Percentiles rank a stretch among this genome's conserved stretches.
Evolutionary conservation across 2,888 invertebrate species (phyloP).

Genomic region (Drosophila borealis): DNA sequence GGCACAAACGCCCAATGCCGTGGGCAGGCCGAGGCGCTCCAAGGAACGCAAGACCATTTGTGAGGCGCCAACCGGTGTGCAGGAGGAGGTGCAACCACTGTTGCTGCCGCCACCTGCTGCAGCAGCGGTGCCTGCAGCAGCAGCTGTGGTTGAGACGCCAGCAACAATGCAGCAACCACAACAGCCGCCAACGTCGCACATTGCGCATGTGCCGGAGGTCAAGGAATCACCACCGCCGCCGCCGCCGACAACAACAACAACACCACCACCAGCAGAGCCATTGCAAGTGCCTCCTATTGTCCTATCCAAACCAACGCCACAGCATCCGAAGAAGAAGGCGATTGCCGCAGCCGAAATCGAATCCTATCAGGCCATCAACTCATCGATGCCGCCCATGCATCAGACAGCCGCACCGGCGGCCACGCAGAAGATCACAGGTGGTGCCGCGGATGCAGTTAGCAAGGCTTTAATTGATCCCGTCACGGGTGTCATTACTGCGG

Average conservation of each 20-base stretch:
- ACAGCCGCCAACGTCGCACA: background rate
- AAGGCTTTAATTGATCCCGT: slow-evolving; percentile 90
- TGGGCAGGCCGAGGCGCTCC: slow-evolving; percentile 87
- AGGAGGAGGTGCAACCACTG: slow-evolving; percentile 77
- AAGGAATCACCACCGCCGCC: slow-evolving; percentile 21
- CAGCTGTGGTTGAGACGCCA: slow-evolving; percentile 3
- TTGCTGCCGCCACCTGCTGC: slow-evolving; percentile 39
- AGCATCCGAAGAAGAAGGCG: slow-evolving; percentile 83
- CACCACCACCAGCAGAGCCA: slow-evolving; percentile 17
- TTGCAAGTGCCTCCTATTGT: slow-evolving; percentile 23
- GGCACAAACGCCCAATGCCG: slow-evolving; percentile 59
- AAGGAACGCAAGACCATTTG: slow-evolving; percentile 89
- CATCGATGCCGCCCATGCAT: slow-evolving; percentile 78
- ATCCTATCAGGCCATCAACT: slow-evolving; percentile 76
- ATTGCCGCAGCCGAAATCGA: slow-evolving; percentile 83
- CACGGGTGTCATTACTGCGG: slow-evolving; percentile 89
- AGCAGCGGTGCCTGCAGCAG: slow-evolving; percentile 72
- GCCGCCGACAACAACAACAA: background rate
- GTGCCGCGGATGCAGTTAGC: slow-evolving; percentile 86
- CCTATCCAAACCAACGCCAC: slow-evolving; percentile 71
- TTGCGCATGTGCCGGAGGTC: slow-evolving; percentile 15
- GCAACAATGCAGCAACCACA: slow-evolving; percentile 17
- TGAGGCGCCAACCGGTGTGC: slow-evolving; percentile 77
- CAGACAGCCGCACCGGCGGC: slow-evolving; percentile 78
- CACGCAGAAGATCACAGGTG: slow-evolving; percentile 77